phyloP scores from a whole-genome alignment of 2,797 vertebrate genomes.

The Characodon lateralis region DNA sequence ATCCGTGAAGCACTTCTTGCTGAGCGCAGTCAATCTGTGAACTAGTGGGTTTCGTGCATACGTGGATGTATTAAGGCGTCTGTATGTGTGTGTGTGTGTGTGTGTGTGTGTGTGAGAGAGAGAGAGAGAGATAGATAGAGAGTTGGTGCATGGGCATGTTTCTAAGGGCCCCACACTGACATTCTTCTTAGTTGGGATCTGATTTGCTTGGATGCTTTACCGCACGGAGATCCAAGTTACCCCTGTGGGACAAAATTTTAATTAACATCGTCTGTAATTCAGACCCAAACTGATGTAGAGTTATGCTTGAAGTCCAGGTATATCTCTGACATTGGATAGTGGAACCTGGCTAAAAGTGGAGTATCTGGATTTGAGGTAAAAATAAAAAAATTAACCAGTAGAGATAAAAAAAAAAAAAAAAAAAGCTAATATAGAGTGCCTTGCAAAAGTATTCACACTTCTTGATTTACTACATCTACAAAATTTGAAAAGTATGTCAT shows the following conservation, averaged over 20 bases:
- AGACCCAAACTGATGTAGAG: conserved; percentile 13
- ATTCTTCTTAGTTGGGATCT: conserved; percentile 29
- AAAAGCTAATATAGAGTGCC: background rate
- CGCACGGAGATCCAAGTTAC: conserved; percentile 30
- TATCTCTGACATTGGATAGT: conserved; percentile 3
- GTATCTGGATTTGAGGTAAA: background rate
- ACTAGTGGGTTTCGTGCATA: conserved; percentile 53
- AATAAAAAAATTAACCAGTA: background rate
- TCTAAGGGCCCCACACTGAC: conserved; percentile 33
- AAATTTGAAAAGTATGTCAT: background rate
- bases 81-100: conserved; percentile 1
- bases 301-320: conserved; percentile 12
- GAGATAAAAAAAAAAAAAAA: background rate
- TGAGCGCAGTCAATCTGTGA: conserved; percentile 72
- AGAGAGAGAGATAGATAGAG: background rate
- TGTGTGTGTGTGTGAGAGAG: background rate
- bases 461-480: background rate
- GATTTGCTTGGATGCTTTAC: conserved; percentile 24
- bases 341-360: background rate
- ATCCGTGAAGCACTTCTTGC: conserved; percentile 77
- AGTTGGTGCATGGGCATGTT: conserved; percentile 11
- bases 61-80: conserved; percentile 22
- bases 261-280: conserved; percentile 43
- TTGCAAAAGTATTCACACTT: background rate
- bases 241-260: conserved; percentile 43